These are phyloP conservation scores for Aricia artaxerxes DNA, from an alignment of 2,888 invertebrate genomes.

Conservation along the genomic window DNA sequence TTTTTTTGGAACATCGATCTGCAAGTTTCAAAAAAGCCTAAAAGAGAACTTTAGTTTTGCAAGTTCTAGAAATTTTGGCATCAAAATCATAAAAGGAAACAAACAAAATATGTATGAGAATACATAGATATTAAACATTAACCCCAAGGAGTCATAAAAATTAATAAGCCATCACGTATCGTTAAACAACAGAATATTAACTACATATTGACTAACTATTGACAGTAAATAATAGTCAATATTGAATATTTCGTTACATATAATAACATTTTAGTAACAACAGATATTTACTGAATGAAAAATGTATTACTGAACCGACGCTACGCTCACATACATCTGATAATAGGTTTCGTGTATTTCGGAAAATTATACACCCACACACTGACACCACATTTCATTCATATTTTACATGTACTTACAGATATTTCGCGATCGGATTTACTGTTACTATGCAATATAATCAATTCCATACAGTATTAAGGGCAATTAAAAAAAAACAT, in stretches of 20 bases:
- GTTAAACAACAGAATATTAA: neutral
- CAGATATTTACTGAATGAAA: slow-evolving; percentile 21
- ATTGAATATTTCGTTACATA: neutral
- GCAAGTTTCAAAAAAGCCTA: neutral
- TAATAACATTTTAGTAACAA: slow-evolving; percentile 1
- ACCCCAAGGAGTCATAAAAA: neutral
- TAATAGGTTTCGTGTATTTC: slow-evolving; percentile 23
- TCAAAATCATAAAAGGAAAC: neutral
- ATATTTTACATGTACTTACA: slow-evolving; percentile 4
- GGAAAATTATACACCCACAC: slow-evolving; percentile 24
- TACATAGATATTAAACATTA: neutral
- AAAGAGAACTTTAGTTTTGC: neutral
- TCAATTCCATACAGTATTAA: neutral
- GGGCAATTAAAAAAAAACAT: neutral
- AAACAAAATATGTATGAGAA: neutral
- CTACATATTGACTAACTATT: neutral
- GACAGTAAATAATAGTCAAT: neutral
- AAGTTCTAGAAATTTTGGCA: neutral
- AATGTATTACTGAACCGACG: slow-evolving; percentile 5
- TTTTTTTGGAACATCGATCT: neutral
- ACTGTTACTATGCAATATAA: neutral
- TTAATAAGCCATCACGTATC: neutral
- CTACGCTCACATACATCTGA: slow-evolving; percentile 6
- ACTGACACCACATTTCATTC: slow-evolving; percentile 6
- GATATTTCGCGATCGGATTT: neutral